phyloP scores from a whole-genome alignment of 2,113 vertebrate species.

The Erythrolamprus reginae region DNA sequence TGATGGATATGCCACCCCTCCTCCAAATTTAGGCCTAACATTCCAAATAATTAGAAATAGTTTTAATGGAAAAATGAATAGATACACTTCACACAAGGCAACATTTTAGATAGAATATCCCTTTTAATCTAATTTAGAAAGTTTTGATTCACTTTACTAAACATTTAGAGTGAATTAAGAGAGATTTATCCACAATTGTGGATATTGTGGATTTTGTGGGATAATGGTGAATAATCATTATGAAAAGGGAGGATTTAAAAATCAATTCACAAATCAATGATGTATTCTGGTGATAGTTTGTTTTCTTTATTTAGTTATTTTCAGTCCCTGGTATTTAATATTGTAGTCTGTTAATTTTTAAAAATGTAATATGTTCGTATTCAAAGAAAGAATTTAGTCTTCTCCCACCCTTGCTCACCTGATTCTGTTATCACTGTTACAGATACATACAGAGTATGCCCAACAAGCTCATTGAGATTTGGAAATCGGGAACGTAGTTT shows the following conservation, averaged over 20 bases:
- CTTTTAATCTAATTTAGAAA: neutral
- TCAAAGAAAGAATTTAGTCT: neutral
- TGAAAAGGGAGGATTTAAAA: neutral
- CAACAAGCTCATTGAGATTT: constrained; percentile 48
- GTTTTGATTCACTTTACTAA: neutral
- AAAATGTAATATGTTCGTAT: neutral
- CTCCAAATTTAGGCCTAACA: neutral
- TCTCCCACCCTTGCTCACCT: constrained; percentile 59
- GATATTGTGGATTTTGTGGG: neutral
- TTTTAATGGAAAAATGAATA: neutral
- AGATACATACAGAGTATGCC: constrained; percentile 54
- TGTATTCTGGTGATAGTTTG: neutral
- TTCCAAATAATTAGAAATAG: neutral
- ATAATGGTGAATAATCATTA: neutral
- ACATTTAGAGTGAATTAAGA: neutral
- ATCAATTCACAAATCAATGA: neutral
- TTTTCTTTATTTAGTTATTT: neutral
- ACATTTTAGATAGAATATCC: neutral
- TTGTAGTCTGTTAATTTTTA: neutral
- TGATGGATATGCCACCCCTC: too few species aligned
- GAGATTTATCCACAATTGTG: neutral
- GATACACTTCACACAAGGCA: neutral
- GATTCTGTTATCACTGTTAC: constrained; percentile 71
- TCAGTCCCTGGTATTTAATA: neutral
- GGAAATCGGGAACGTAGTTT: constrained; percentile 29